These are phyloP conservation scores for Neoascia interrupta DNA, from an alignment of 2,888 invertebrate species.

Conservation along the genomic window DNA sequence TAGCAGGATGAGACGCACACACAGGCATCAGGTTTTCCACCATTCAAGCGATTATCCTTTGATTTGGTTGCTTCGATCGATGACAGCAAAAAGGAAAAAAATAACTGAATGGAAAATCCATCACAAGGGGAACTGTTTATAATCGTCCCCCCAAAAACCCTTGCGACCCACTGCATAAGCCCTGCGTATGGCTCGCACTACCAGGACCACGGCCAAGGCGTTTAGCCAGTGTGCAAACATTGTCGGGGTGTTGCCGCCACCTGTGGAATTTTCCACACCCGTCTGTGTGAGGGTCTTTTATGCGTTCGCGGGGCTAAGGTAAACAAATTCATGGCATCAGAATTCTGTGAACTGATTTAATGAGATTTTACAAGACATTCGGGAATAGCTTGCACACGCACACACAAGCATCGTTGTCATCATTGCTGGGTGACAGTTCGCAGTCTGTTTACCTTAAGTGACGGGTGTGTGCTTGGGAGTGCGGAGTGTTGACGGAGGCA, in stretches of 20 bases:
- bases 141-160: too few species aligned
- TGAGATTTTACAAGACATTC: constrained; percentile 63
- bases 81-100: constrained; percentile 55
- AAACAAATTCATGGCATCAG: constrained; percentile 57
- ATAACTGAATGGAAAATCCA: constrained; percentile 52
- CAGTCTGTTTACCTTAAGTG: constrained; percentile 44
- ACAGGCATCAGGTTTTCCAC: constrained; percentile 20
- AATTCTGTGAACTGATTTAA: constrained; percentile 60
- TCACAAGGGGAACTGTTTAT: too few species aligned
- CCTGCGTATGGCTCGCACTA: too few species aligned
- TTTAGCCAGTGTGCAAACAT: constrained; percentile 36
- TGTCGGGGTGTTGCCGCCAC: constrained; percentile 42
- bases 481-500: constrained; percentile 27
- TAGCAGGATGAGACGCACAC: not conserved
- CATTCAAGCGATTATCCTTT: constrained; percentile 58
- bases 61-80: constrained; percentile 43
- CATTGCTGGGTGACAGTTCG: constrained; percentile 25
- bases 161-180: too few species aligned
- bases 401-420: not conserved
- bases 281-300: constrained; percentile 30
- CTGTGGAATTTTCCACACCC: constrained; percentile 62
- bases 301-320: constrained; percentile 31
- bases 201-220: too few species aligned
- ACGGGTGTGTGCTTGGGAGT: too few species aligned
- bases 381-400: constrained; percentile 39